These are phyloP conservation scores for Neolamprologus variostigma DNA, from an alignment of 2,113 vertebrate genomes.

Conservation along the genomic window DNA sequence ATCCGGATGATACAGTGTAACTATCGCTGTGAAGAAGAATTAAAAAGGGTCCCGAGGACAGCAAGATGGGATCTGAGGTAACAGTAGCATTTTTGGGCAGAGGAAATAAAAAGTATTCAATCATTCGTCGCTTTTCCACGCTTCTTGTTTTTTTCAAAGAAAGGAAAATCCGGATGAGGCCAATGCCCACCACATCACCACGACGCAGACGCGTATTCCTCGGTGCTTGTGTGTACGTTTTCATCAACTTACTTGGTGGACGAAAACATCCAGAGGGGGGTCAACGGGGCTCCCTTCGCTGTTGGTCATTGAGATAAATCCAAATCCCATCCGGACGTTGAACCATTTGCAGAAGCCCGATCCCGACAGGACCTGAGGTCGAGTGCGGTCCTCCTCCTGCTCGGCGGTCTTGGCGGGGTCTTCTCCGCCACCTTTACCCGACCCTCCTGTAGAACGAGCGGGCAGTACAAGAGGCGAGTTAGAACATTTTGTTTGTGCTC, in stretches of 20 bases:
- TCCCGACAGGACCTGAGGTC: slow-evolving; percentile 84
- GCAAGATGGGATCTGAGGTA: not conserved
- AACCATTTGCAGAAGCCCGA: slow-evolving; percentile 99
- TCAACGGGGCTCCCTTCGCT: slow-evolving; percentile 90
- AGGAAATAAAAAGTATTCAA: not conserved
- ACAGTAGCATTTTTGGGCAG: not conserved
- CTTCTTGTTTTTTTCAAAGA: not conserved
- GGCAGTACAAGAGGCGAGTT: not conserved
- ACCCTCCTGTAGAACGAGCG: slow-evolving; percentile 78
- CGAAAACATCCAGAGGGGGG: slow-evolving; percentile 93
- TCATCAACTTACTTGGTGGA: slow-evolving; percentile 93
- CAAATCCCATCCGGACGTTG: slow-evolving; percentile 99
- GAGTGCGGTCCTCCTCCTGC: slow-evolving; percentile 80
- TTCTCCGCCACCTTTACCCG: slow-evolving; percentile 88
- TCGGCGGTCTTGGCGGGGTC: slow-evolving; percentile 83
- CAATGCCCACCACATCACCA: not conserved
- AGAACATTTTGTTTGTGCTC: not conserved
- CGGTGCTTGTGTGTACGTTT: not conserved
- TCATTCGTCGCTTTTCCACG: not conserved
- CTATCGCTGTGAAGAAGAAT: not conserved
- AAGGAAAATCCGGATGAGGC: not conserved
- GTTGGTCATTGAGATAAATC: slow-evolving; percentile 97
- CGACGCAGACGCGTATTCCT: not conserved
- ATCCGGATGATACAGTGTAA: slow-evolving; percentile 27
- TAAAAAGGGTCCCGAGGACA: not conserved